A percentile compares a stretch with the other conserved stretches of the same genome.
phyloP scores from a whole-genome alignment of 2,888 invertebrate genomes.

The Clusia tigrina region DNA sequence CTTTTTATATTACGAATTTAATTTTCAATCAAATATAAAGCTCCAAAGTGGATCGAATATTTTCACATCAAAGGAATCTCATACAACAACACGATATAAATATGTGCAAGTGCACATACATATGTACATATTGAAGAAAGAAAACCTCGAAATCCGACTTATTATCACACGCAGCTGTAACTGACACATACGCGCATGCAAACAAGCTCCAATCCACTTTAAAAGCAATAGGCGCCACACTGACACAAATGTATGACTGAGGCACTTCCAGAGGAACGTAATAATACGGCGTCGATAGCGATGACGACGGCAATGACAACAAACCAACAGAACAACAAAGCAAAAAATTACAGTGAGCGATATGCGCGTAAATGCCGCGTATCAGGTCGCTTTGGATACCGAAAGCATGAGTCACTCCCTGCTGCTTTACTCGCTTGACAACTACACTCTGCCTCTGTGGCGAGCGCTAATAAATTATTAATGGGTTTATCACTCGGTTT shows the following conservation, averaged over 20 bases:
- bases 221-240: conserved; percentile 23
- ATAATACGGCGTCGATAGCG: neutral
- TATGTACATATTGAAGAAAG: too few species aligned
- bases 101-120: too few species aligned
- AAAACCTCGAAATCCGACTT: too few species aligned
- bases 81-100: too few species aligned
- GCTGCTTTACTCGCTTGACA: neutral
- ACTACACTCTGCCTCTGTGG: conserved; percentile 13
- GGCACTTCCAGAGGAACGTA: neutral
- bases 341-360: conserved; percentile 39
- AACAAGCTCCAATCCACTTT: neutral
- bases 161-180: too few species aligned
- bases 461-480: conserved; percentile 46
- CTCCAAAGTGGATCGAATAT: too few species aligned
- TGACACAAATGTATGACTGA: too few species aligned
- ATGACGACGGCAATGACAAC: neutral
- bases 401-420: neutral
- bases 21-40: too few species aligned
- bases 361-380: neutral
- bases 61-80: too few species aligned
- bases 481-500: conserved; percentile 46
- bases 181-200: too few species aligned
- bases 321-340: conserved; percentile 32
- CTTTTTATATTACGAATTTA: too few species aligned
- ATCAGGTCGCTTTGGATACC: neutral